These are phyloP conservation scores for Hoplostethus mediterraneus DNA, from an alignment of 2,797 vertebrate species.

Conservation along the genomic window DNA sequence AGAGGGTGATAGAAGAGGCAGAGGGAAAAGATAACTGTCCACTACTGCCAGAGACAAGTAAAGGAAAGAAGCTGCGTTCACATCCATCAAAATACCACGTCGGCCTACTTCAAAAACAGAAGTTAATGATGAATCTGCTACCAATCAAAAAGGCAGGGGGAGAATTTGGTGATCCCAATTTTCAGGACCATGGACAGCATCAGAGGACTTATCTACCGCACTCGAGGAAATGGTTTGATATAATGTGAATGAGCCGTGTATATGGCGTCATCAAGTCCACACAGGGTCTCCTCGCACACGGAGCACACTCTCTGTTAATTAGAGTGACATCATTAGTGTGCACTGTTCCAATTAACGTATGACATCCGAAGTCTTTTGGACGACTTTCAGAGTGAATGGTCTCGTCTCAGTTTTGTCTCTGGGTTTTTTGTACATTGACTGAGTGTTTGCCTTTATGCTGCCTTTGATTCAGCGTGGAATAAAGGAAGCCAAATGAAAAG, in stretches of 20 bases:
- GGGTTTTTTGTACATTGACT: background rate
- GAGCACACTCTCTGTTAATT: background rate
- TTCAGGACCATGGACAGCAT: slow-evolving; percentile 81
- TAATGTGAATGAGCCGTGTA: background rate
- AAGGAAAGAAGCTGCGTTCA: background rate
- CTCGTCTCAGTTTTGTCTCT: background rate
- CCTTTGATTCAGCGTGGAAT: background rate
- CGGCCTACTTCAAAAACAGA: background rate
- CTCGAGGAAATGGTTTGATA: too few relatives aligned
- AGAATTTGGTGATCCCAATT: slow-evolving; percentile 26
- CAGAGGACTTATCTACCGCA: slow-evolving; percentile 14
- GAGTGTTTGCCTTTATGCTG: background rate
- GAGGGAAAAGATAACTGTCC: background rate
- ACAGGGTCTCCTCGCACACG: background rate
- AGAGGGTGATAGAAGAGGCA: too few relatives aligned
- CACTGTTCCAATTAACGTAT: slow-evolving; percentile 8
- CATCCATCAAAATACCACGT: background rate
- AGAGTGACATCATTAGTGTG: background rate
- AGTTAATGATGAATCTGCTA: slow-evolving; percentile 1
- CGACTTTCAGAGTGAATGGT: background rate
- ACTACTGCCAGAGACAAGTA: background rate
- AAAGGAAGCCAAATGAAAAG: background rate
- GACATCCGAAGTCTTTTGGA: background rate
- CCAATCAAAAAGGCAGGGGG: slow-evolving; percentile 11
- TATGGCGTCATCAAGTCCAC: slow-evolving; percentile 11